Percentiles rank a stretch among this genome's conserved stretches.
phyloP scores from a whole-genome alignment of 2,113 vertebrate species.

The Odobenus rosmarus region DNA sequence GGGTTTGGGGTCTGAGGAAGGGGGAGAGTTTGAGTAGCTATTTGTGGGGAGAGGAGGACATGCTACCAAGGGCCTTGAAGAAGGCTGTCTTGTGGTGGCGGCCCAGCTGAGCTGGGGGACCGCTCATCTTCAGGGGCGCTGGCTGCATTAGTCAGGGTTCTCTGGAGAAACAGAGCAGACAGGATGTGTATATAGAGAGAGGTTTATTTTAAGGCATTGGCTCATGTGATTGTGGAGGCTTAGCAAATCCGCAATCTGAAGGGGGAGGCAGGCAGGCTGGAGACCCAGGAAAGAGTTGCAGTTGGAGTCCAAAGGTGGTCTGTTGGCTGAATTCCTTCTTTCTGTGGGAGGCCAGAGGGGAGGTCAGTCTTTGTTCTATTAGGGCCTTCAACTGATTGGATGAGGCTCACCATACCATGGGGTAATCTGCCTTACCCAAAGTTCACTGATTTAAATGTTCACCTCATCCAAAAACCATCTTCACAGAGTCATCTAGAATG shows the following conservation, averaged over 20 bases:
- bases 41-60: not conserved
- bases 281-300: not conserved
- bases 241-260: slow-evolving; percentile 1
- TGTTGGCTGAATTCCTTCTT: not conserved
- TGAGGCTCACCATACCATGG: not conserved
- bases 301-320: not conserved
- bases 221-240: not conserved
- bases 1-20: not conserved
- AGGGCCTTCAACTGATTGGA: not conserved
- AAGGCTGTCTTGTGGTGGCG: not conserved
- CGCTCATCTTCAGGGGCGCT: not conserved
- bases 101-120: not conserved
- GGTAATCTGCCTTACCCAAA: not conserved
- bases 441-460: not conserved
- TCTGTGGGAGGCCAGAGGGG: not conserved
- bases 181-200: not conserved
- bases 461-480: not conserved
- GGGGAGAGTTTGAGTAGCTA: slow-evolving; percentile 6
- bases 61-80: not conserved
- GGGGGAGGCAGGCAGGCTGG: not conserved
- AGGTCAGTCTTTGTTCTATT: not conserved
- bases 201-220: slow-evolving; percentile 50
- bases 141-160: not conserved
- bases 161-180: slow-evolving; percentile 1
- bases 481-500: not conserved